Conservation (phyloP, 2,113 vertebrate genomes). For the Gulo gulo region DNA sequence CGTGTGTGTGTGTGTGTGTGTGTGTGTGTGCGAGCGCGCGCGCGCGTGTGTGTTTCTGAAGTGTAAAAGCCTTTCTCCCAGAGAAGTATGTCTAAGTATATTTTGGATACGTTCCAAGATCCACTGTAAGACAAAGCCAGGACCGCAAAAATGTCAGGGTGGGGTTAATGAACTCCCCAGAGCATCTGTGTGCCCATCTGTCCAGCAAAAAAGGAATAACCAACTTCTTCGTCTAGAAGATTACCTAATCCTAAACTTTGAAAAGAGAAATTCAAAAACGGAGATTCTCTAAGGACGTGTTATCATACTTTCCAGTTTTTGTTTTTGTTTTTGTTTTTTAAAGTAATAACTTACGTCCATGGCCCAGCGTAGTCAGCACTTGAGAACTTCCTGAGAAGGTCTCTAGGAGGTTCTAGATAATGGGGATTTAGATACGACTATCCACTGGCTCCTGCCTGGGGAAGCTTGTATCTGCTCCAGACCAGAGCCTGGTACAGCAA, state of each 20-base stretch:
- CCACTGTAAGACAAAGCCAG: conserved; percentile 74
- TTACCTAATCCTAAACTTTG: conserved; percentile 27
- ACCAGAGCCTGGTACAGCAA: not conserved
- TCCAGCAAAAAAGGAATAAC: conserved; percentile 30
- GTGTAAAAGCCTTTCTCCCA: conserved; percentile 74
- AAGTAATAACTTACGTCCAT: not conserved
- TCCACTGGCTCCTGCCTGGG: not conserved
- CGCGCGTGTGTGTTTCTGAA: conserved; percentile 35
- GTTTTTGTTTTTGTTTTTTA: not conserved
- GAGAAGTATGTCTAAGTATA: conserved; percentile 80
- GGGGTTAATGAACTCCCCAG: conserved; percentile 70
- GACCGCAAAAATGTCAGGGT: conserved; percentile 59
- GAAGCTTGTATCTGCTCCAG: not conserved
- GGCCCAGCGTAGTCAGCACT: not conserved
- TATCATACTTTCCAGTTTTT: not conserved
- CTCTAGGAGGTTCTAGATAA: conserved; percentile 29
- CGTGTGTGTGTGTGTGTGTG: not conserved
- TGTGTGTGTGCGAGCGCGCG: not conserved
- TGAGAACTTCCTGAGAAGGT: not conserved
- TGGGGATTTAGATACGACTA: not conserved
- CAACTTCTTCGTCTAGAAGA: conserved; percentile 34
- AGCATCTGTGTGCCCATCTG: conserved; percentile 64
- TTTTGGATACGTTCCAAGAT: conserved; percentile 80
- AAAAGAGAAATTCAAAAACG: not conserved
- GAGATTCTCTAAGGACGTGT: not conserved